Conservation (phyloP, 2,113 vertebrate species). For the Heptranchias perlo region DNA sequence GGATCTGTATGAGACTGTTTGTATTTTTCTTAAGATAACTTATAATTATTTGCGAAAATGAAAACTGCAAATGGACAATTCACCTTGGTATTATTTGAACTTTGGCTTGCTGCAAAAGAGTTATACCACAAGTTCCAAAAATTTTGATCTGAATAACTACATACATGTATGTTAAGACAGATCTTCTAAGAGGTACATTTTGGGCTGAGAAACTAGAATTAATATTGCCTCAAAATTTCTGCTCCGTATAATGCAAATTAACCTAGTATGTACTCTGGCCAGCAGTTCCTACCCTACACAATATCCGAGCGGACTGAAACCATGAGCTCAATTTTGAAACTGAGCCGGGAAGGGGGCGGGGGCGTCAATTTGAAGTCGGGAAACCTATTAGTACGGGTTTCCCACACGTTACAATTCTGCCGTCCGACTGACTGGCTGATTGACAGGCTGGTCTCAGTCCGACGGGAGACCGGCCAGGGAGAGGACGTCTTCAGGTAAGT, state of each 20-base stretch:
- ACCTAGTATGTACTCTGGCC: not conserved
- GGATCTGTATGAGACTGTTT: not conserved
- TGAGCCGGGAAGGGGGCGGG: no score
- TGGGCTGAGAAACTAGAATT: not conserved
- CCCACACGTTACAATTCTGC: no score
- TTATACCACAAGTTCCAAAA: not conserved
- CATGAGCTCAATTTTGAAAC: no score
- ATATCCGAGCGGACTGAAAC: not conserved
- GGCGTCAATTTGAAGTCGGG: no score
- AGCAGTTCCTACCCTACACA: not conserved
- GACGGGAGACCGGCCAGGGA: no score
- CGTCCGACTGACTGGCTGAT: no score
- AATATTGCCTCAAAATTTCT: not conserved
- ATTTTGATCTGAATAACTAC: not conserved
- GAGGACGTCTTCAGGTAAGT: no score
- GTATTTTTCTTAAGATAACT: not conserved
- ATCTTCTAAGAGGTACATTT: not conserved
- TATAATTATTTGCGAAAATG: not conserved
- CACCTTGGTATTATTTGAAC: not conserved
- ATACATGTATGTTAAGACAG: not conserved
- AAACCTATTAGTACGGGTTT: no score
- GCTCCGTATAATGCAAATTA: not conserved
- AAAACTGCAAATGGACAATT: not conserved
- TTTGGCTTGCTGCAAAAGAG: not conserved
- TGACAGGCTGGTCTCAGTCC: no score